Conservation (phyloP, 92 coral and sea anemone genomes). For the Pocillopora grandis region DNA sequence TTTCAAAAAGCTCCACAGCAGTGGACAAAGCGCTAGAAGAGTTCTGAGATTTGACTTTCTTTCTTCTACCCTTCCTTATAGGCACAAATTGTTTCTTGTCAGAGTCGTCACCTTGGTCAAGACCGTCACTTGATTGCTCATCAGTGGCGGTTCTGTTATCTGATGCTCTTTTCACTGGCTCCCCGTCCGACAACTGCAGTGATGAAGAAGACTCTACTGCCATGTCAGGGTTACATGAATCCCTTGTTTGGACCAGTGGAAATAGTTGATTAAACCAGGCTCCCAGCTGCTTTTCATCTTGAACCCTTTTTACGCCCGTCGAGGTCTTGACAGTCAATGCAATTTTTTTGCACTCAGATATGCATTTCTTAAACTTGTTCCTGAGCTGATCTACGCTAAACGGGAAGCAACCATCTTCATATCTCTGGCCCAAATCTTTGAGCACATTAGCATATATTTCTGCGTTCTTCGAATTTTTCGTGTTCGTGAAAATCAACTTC, state of each 20-base stretch:
- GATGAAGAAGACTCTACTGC: constrained; percentile 1
- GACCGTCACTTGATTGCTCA: constrained; percentile 9
- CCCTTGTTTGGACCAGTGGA: constrained; percentile 20
- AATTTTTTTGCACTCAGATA: neutral
- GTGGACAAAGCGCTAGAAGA: constrained; percentile 8
- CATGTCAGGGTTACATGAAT: constrained; percentile 1
- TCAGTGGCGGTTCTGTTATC: constrained; percentile 4
- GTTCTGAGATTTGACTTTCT: constrained; percentile 9
- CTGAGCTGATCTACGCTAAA: no score
- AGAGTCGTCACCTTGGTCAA: constrained; percentile 14
- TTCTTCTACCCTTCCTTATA: constrained; percentile 2
- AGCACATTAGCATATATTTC: no score
- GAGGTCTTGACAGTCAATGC: constrained; percentile 30
- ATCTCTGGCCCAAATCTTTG: no score
- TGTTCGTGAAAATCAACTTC: no score
- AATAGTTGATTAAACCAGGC: constrained; percentile 30
- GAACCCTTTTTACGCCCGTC: constrained; percentile 22
- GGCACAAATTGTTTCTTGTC: constrained; percentile 19
- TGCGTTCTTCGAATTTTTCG: no score
- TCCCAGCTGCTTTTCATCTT: constrained; percentile 33
- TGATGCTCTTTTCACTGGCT: constrained; percentile 13
- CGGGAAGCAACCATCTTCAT: no score
- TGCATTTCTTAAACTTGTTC: no score
- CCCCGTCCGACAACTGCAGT: constrained; percentile 4
- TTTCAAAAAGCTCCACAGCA: constrained; percentile 3